Evolutionary conservation across 2,888 invertebrate species (phyloP).

Genomic region (Argyra leucocephala): DNA sequence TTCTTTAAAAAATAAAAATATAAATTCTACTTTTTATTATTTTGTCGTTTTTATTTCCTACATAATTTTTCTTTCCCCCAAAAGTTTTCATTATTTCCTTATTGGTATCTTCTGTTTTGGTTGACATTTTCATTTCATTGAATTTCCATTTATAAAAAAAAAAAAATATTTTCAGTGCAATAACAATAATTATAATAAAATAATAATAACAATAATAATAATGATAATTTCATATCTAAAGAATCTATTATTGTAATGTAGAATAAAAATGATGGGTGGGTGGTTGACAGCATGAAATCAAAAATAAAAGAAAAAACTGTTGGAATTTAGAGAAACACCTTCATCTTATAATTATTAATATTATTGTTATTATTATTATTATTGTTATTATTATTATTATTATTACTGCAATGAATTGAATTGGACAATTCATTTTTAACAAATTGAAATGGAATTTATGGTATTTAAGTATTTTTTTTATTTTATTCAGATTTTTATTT

Average conservation of each 20-base stretch:
- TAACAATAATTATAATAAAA: not conserved
- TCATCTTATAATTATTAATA: too few species aligned
- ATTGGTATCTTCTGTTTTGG: not conserved
- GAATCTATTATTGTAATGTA: not conserved
- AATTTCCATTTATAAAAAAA: not conserved
- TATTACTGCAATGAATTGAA: not conserved
- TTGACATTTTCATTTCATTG: not conserved
- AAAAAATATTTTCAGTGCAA: not conserved
- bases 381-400: not conserved
- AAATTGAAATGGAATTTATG: slow-evolving; percentile 2
- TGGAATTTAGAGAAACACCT: not conserved
- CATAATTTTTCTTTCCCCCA: not conserved
- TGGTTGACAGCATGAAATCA: not conserved
- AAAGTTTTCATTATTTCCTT: not conserved
- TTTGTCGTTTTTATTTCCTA: not conserved
- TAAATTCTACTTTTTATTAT: not conserved
- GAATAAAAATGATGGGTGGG: not conserved
- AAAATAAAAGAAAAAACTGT: not conserved
- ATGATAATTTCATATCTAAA: not conserved
- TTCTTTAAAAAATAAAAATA: not conserved
- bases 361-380: too few species aligned
- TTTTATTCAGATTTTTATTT: too few species aligned
- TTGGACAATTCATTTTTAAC: not conserved
- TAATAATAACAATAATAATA: not conserved
- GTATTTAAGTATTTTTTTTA: not conserved